phyloP scores from a whole-genome alignment of 2,113 vertebrate genomes.

The Cromileptes altivelis region DNA sequence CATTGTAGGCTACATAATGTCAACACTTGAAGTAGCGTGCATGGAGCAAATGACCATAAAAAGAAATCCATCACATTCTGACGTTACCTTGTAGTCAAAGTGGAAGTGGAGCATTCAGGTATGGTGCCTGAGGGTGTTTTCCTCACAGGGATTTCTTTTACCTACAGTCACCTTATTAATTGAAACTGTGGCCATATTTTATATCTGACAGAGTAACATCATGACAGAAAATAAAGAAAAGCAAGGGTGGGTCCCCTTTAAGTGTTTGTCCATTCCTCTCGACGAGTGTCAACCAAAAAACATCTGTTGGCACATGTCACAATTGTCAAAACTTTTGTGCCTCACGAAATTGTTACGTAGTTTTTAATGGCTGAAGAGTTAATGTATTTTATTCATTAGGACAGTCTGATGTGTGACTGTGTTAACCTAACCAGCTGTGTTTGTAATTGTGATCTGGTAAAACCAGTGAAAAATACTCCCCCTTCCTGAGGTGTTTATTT shows the following conservation, averaged over 20 bases:
- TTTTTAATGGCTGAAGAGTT: not conserved
- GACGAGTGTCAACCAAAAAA: not conserved
- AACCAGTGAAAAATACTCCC: not conserved
- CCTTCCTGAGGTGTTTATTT: slow-evolving; percentile 1
- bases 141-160: no score
- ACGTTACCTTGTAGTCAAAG: no score
- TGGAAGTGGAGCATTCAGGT: no score
- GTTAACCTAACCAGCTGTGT: not conserved
- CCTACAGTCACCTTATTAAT: no score
- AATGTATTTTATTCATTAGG: slow-evolving; percentile 1
- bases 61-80: no score
- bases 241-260: not conserved
- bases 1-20: no score
- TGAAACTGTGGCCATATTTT: no score
- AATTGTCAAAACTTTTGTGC: not conserved
- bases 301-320: slow-evolving; percentile 20
- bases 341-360: slow-evolving; percentile 5
- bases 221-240: no score
- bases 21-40: no score
- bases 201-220: no score
- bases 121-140: no score
- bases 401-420: slow-evolving; percentile 3
- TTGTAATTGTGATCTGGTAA: slow-evolving; percentile 12
- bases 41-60: no score
- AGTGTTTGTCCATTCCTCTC: not conserved